Evolutionary conservation across 2,797 vertebrate species (phyloP).

Genomic region (Eptatretus atami): DNA sequence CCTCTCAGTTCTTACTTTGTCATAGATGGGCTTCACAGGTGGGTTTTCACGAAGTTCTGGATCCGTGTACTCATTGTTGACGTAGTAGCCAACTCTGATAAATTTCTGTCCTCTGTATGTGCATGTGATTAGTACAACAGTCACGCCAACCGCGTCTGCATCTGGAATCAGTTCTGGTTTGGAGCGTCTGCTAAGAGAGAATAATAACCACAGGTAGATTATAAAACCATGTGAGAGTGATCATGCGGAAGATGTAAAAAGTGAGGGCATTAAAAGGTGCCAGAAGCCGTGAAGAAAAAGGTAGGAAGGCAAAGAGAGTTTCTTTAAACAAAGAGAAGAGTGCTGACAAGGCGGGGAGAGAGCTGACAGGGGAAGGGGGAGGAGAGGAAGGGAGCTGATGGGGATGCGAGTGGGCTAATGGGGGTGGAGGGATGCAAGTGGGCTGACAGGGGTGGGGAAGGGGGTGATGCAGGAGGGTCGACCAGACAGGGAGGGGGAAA

Average conservation of each 20-base stretch:
- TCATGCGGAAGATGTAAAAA: too few species aligned
- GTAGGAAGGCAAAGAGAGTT: too few species aligned
- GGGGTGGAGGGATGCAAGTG: not conserved
- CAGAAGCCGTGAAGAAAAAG: too few species aligned
- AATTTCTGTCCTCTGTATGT: slow-evolving; percentile 64
- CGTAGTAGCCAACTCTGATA: slow-evolving; percentile 64
- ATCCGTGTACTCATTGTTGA: slow-evolving; percentile 62
- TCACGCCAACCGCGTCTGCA: slow-evolving; percentile 56
- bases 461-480: not conserved
- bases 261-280: too few species aligned
- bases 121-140: slow-evolving; percentile 60
- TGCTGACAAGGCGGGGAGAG: not conserved
- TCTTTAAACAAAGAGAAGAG: not conserved
- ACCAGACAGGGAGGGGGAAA: not conserved
- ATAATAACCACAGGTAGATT: not conserved
- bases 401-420: too few species aligned
- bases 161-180: slow-evolving; percentile 45
- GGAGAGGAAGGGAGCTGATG: too few species aligned
- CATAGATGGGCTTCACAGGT: slow-evolving; percentile 42
- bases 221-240: not conserved
- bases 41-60: slow-evolving; percentile 53
- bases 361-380: not conserved
- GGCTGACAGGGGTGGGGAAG: not conserved
- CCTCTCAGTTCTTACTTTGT: slow-evolving; percentile 22
- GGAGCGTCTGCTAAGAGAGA: slow-evolving; percentile 35